phyloP scores from a whole-genome alignment of 64 coral and sea anemone genomes.

The Cladopsammia gracilis region DNA sequence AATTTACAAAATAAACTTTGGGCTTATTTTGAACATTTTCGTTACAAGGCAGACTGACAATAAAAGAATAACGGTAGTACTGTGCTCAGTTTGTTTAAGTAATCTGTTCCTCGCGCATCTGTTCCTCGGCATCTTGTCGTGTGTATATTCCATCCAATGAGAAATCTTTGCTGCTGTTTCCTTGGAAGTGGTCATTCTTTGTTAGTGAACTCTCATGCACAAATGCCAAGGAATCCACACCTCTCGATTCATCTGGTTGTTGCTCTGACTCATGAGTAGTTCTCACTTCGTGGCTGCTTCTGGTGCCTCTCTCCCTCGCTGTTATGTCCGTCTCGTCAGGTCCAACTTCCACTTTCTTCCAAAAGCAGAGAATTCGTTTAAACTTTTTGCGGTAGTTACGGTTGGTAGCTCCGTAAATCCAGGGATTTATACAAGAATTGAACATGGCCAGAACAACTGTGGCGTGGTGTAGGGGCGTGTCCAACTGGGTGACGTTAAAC shows the following conservation, averaged over 20 bases:
- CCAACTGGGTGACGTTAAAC: constrained; percentile 64
- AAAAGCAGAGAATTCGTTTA: constrained; percentile 3
- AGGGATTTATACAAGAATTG: constrained; percentile 80
- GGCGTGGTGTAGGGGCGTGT: constrained; percentile 72
- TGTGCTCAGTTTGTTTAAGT: too few relatives aligned
- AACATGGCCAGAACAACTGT: constrained; percentile 86
- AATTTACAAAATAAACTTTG: too few relatives aligned
- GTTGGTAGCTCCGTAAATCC: constrained; percentile 87
- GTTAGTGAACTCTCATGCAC: neutral
- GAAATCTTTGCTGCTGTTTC: neutral
- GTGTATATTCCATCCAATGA: neutral
- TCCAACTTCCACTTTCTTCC: constrained; percentile 21
- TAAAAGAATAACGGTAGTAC: too few relatives aligned
- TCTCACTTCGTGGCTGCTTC: neutral
- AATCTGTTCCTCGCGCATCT: too few relatives aligned
- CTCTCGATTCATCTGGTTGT: neutral
- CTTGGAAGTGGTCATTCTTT: neutral
- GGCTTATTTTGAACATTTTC: too few relatives aligned
- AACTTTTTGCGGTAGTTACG: constrained; percentile 71
- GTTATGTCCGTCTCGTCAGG: neutral
- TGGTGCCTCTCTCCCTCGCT: neutral
- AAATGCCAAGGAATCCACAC: neutral
- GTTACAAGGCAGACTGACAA: too few relatives aligned
- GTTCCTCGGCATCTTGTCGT: too few relatives aligned
- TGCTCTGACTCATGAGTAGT: neutral